Percentiles rank a stretch among this genome's conserved stretches.
Evolutionary conservation across 2,888 invertebrate species (phyloP).

Genomic region (Nematopogon swammerdamellus): DNA sequence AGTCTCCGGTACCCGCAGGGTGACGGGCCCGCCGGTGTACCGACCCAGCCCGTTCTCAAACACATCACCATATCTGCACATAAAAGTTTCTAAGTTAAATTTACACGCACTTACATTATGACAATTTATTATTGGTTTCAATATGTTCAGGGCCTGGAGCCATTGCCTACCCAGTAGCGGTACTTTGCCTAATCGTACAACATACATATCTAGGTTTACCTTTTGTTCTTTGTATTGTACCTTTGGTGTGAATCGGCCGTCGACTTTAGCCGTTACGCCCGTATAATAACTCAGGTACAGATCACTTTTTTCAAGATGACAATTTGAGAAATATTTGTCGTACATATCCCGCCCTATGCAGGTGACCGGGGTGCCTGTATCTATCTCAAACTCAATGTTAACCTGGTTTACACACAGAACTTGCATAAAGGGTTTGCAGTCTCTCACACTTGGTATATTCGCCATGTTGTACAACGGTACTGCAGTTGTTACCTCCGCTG

Average conservation of each 20-base stretch:
- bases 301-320: background rate
- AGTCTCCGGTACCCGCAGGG: too few species aligned
- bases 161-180: background rate
- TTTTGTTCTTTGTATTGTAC: background rate
- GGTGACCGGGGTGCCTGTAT: background rate
- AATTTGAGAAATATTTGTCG: background rate
- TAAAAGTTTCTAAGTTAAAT: background rate
- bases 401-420: background rate
- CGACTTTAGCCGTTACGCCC: background rate
- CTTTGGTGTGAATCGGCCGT: background rate
- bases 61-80: background rate
- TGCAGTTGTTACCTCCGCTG: background rate
- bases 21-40: conserved; percentile 2
- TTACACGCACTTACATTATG: background rate
- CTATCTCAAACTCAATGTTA: background rate
- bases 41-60: conserved; percentile 2
- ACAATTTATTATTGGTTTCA: background rate
- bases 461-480: background rate
- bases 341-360: background rate
- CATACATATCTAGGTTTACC: background rate
- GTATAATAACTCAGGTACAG: background rate
- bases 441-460: background rate
- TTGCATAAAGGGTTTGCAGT: background rate
- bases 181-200: background rate
- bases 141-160: background rate